Base-by-base conservation (phyloP, 2,888 invertebrate genomes). In the Rhorus exstirpatorius region DNA sequence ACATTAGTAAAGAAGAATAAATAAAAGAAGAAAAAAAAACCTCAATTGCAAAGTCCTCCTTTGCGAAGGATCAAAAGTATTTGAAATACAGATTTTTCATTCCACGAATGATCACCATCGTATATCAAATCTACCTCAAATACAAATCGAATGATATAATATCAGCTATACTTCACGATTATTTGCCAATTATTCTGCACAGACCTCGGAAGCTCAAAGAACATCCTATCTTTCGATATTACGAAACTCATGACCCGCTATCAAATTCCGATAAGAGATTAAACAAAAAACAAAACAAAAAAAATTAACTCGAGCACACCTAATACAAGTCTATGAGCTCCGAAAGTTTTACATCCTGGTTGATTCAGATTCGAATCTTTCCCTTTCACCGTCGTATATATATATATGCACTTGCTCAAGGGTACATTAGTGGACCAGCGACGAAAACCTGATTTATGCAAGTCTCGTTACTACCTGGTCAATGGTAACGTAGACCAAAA, bases 361-460 rank as follows among this genome's bases (percentile, higher is more conserved):
- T 49, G n/a, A 65, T 71, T 38, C 51, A 35, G 49, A 67, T 51
- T 77, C 19, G n/a, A 53, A 61, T 26, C 17, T 41, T 58, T 79
- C 38, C 79, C 79, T 79, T 79, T 79, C 79, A 72, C 79, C 46
- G 31, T 46, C 31, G 14, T 24, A 46, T 19, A 24, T 21, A 41
- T 26, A n/a, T n/a, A n/a, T n/a, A n/a, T n/a, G n/a, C n/a, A 49
- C 17, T 1, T 35, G 53, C 49, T 49, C 63, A 74, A 74, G 74
- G 74, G 51, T 74, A 74, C 51, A n/a, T n/a, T n/a, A 0, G 60
- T 49, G 72, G 72, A 72, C 51, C 74, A 74, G 24, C n/a, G 8
- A 17, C 26, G 38, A 53, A 74, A 63, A 53, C 51, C 38, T 26
- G 26, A 41, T 63, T 53, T 74, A 10, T 44, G n/a, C 3, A 60